Conservation (phyloP, 2,797 vertebrate genomes). For the Nyctibius grandis region DNA sequence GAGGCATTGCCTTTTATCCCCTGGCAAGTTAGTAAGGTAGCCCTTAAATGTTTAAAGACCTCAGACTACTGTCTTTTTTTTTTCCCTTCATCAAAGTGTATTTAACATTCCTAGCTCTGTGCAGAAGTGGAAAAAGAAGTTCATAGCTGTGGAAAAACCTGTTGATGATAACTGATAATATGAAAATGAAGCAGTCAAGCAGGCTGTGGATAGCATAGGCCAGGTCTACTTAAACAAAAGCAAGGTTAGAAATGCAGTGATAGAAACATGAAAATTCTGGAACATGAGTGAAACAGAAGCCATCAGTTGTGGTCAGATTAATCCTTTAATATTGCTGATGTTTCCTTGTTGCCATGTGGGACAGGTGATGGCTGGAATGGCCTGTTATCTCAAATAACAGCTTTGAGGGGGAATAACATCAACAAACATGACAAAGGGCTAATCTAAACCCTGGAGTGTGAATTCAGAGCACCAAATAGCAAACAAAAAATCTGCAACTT, state of each 20-base stretch:
- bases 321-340: not conserved
- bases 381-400: not conserved
- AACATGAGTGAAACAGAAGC: not conserved
- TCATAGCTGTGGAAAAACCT: slow-evolving; percentile 31
- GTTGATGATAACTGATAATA: slow-evolving; percentile 30
- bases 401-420: not conserved
- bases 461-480: not conserved
- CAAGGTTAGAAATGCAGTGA: not conserved
- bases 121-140: slow-evolving; percentile 9
- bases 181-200: slow-evolving; percentile 27
- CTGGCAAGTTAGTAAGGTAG: not conserved
- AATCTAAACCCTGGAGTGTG: not conserved
- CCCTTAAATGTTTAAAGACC: not conserved
- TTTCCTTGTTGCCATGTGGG: not conserved
- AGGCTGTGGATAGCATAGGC: not conserved
- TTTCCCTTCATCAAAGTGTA: not conserved
- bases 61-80: not conserved
- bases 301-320: not conserved
- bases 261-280: not conserved
- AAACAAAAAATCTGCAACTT: not conserved
- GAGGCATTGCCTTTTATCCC: not conserved
- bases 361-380: not conserved
- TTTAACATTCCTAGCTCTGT: slow-evolving; percentile 17
- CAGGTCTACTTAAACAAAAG: not conserved
- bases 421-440: not conserved